These are phyloP conservation scores for Indicator indicator DNA, from an alignment of 2,113 vertebrate species.

Conservation along the genomic window DNA sequence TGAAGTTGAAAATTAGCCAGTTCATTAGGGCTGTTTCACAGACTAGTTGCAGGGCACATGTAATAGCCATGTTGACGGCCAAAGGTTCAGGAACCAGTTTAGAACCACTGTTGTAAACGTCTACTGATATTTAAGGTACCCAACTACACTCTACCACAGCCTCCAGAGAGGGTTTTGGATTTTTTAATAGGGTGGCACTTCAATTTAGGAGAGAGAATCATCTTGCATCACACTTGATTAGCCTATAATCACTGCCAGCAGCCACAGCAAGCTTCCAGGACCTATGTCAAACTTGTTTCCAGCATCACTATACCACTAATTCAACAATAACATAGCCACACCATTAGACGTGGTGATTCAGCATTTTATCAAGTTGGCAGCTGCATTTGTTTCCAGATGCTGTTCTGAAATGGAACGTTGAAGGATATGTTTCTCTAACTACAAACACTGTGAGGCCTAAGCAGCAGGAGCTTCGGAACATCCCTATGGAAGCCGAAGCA, in stretches of 20 bases:
- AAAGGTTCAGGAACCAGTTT: neutral
- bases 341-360: neutral
- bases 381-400: neutral
- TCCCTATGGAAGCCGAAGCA: neutral
- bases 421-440: neutral
- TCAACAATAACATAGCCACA: neutral
- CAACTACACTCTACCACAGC: neutral
- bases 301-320: neutral
- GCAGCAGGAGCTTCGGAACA: neutral
- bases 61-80: neutral
- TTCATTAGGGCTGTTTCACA: neutral
- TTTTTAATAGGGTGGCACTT: neutral
- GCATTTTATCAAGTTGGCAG: neutral
- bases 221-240: neutral
- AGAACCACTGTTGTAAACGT: neutral
- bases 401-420: neutral
- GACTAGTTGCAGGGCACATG: neutral
- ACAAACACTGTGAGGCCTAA: neutral
- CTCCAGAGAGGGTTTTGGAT: neutral
- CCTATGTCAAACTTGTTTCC: neutral
- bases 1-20: neutral
- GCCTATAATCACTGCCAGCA: neutral
- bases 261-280: neutral
- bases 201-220: neutral
- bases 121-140: neutral